Percentiles rank a stretch among this genome's conserved stretches.
phyloP scores from a whole-genome alignment of 1,140 invertebrate species.

The Drosophila tropicalis region DNA sequence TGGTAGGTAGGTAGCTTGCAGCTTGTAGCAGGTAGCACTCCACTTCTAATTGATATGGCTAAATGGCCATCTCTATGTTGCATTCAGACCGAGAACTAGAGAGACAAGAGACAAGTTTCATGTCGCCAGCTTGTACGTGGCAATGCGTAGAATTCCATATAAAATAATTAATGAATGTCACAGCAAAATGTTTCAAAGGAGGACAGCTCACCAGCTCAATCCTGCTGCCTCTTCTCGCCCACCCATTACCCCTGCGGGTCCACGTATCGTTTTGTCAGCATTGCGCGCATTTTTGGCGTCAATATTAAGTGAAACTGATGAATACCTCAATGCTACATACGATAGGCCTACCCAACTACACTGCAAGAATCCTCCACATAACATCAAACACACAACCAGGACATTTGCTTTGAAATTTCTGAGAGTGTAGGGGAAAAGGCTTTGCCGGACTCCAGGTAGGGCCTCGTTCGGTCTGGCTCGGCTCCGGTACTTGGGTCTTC shows the following conservation, averaged over 20 bases:
- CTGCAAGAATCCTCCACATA: conserved; percentile 14
- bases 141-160: conserved; percentile 82
- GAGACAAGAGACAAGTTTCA: conserved; percentile 71
- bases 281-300: conserved; percentile 82
- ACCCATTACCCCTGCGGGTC: conserved; percentile 27
- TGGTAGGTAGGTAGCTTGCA: conserved; percentile 23
- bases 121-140: conserved; percentile 82
- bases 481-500: conserved; percentile 31
- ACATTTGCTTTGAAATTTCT: neutral
- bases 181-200: conserved; percentile 72
- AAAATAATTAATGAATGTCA: conserved; percentile 83
- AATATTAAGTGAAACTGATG: conserved; percentile 83
- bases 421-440: conserved; percentile 18
- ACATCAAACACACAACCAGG: neutral
- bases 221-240: conserved; percentile 11
- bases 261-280: conserved; percentile 81
- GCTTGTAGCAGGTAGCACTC: conserved; percentile 35
- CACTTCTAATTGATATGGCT: conserved; percentile 76
- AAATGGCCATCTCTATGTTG: conserved; percentile 72
- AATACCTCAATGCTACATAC: conserved; percentile 60
- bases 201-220: conserved; percentile 24
- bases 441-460: conserved; percentile 49
- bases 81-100: conserved; percentile 7
- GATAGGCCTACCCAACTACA: conserved; percentile 34
- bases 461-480: conserved; percentile 14